Base-by-base conservation (phyloP, 2,113 vertebrate genomes). In the Seriola aureovittata region DNA sequence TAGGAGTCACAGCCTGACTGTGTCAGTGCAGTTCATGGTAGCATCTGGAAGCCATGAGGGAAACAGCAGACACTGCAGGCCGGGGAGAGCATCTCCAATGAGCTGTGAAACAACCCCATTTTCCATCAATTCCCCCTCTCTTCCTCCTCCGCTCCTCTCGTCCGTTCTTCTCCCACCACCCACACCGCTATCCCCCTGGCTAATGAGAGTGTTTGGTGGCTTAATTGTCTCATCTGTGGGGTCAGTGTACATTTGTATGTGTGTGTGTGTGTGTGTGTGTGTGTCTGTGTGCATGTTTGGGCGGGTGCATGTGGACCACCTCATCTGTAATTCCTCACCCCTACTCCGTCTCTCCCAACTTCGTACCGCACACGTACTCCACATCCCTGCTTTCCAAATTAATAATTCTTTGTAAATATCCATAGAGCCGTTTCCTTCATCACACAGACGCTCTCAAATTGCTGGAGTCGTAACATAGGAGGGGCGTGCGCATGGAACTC, bases 11-110 rank as follows among this genome's bases (percentile, higher is more conserved):
- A 84, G 84, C 69, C 75, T 68, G 58, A 86, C 72, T 81, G 71
- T 90, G 78, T 90, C 89, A 83, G 71, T 58, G 74, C 66, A 88
- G 77, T 85, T 86, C 75, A 79, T 77, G 87, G 81, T 88, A 88
- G 93, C 95, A 96, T 95, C 94, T 95, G 95, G 95, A 95, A 95
- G 85, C 91, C 91, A 94, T 94, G 95, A 95, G 94, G 90, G 87
- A 88, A 88, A 88, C 85, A 90, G 89, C 91, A 94, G 93, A 94
- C 90, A 92, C 83, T 92, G 90, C 77, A 87, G 90, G 88, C 90
- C 89, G 84, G 88, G 78, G 92, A 90, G 91, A 95, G 89, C 93
- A 91, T 94, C 94, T 93, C 92, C 94, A 96, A 95, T 95, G 95
- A 95, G 93, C 94, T 96, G 94, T 95, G 94, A 95, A 95, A 93